These are phyloP conservation scores for Chiloscyllium punctatum DNA, from an alignment of 2,797 vertebrate genomes.

Conservation along the genomic window DNA sequence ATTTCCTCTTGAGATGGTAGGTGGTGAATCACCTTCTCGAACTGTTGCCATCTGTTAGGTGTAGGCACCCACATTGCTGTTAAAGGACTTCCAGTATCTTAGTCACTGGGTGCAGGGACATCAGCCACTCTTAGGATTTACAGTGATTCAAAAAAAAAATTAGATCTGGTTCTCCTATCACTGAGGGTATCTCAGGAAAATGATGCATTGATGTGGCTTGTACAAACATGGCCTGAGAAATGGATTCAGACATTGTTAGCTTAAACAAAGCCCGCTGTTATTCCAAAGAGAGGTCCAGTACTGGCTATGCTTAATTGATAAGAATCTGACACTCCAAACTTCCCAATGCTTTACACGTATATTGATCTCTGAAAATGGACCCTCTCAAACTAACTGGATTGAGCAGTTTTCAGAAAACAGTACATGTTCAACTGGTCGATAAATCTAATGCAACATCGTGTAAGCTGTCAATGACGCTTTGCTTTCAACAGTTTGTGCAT, in stretches of 20 bases:
- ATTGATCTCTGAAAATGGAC: neutral
- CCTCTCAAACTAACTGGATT: neutral
- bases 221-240: neutral
- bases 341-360: neutral
- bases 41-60: too few relatives aligned
- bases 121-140: neutral
- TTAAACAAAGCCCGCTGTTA: neutral
- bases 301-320: neutral
- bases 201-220: neutral
- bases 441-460: neutral
- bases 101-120: neutral
- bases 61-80: too few relatives aligned
- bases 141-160: neutral
- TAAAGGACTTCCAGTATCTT: too few relatives aligned
- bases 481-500: neutral
- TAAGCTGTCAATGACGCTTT: neutral
- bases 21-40: too few relatives aligned
- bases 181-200: neutral
- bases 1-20: too few relatives aligned
- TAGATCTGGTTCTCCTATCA: neutral
- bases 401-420: neutral
- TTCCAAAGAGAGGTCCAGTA: neutral
- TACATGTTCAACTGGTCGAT: neutral
- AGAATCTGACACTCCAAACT: neutral
- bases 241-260: neutral